These are phyloP conservation scores for Spheniscus mendiculus DNA, from an alignment of 2,113 vertebrate species.

Conservation along the genomic window DNA sequence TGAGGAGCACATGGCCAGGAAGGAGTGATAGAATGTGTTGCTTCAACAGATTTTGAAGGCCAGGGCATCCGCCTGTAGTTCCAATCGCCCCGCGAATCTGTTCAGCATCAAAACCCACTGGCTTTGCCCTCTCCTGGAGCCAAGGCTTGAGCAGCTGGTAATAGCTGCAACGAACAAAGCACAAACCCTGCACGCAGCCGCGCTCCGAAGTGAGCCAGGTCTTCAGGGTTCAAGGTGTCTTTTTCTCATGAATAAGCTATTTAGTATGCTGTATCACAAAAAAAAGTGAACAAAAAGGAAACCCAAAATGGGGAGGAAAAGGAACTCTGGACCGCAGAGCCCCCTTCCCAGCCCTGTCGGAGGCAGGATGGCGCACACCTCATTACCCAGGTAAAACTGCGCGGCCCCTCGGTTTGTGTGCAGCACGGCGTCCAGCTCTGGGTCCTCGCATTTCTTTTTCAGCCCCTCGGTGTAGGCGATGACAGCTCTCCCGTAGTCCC, in stretches of 20 bases:
- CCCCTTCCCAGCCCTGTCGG: rapidly evolving
- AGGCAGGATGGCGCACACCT: rapidly evolving
- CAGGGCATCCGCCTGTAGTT: neutral
- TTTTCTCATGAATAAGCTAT: rapidly evolving
- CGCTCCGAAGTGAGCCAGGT: rapidly evolving
- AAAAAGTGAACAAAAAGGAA: neutral
- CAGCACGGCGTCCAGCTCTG: constrained; percentile 81
- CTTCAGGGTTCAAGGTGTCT: neutral
- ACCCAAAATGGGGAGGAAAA: rapidly evolving
- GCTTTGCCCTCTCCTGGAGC: neutral
- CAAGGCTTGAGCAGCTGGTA: neutral
- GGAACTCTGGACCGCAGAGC: neutral
- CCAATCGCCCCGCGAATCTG: neutral
- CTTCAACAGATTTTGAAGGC: neutral
- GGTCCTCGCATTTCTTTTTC: constrained; percentile 78
- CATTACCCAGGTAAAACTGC: constrained; percentile 86
- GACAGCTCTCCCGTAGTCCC: constrained; percentile 85
- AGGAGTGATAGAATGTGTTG: neutral
- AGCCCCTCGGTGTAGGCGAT: constrained; percentile 85
- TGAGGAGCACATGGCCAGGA: neutral
- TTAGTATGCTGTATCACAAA: neutral
- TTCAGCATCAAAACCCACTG: neutral
- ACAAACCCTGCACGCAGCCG: neutral
- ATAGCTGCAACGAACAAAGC: neutral
- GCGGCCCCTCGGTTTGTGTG: constrained; percentile 90